Conservation (phyloP, 2,888 invertebrate species). For the Pollenia angustigena region DNA sequence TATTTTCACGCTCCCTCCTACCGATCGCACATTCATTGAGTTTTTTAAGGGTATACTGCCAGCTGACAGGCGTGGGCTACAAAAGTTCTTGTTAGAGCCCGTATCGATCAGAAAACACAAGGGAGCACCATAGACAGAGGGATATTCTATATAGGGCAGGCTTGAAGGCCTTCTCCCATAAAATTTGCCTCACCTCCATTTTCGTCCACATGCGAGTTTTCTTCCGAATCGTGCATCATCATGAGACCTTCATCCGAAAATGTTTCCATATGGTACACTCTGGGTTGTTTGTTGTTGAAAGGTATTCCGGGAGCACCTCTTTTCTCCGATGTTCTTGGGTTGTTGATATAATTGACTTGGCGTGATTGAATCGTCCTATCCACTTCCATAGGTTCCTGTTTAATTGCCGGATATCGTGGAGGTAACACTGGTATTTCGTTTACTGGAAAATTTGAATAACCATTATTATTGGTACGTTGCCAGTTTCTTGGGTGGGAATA, state of each 20-base stretch:
- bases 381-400: background rate
- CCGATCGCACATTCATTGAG: constrained; percentile 13
- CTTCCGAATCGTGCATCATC: background rate
- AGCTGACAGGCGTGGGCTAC: background rate
- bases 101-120: constrained; percentile 20
- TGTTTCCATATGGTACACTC: background rate
- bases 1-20: background rate
- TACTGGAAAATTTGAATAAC: no score
- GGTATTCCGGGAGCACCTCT: background rate
- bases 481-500: no score
- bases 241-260: background rate
- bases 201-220: background rate
- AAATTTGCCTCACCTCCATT: background rate
- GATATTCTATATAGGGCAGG: constrained; percentile 6
- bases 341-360: constrained; percentile 8
- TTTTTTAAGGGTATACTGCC: background rate
- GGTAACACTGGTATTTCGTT: no score
- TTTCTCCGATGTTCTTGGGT: constrained; percentile 9
- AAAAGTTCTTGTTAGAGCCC: constrained; percentile 30
- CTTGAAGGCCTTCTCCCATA: constrained; percentile 28
- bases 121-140: background rate
- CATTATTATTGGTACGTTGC: no score
- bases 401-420: no score
- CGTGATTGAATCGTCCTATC: constrained; percentile 20
- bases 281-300: background rate